phyloP scores from a whole-genome alignment of 2,113 vertebrate genomes.

The Pomatostomus ruficeps region DNA sequence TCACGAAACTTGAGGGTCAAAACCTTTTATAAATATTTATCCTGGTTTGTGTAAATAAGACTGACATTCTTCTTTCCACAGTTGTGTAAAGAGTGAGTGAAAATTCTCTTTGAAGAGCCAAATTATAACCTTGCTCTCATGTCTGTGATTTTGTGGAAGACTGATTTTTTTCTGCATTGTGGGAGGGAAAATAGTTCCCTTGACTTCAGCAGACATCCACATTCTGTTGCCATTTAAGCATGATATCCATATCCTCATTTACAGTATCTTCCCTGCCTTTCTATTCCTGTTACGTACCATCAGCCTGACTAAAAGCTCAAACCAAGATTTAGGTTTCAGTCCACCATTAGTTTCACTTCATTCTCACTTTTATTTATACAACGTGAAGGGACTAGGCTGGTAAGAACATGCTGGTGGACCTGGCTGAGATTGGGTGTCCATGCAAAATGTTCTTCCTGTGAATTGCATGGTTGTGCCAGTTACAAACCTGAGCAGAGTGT shows the following conservation, averaged over 20 bases:
- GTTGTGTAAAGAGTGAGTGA: neutral
- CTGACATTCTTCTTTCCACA: neutral
- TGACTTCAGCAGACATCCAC: neutral
- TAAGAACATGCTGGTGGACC: neutral
- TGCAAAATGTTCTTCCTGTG: neutral
- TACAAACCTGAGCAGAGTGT: neutral
- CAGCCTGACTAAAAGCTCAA: neutral
- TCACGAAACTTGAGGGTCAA: neutral
- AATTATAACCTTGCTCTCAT: neutral
- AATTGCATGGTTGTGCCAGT: neutral
- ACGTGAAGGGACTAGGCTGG: neutral
- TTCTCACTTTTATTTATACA: neutral
- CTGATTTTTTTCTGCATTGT: neutral
- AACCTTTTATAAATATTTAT: conserved; percentile 26
- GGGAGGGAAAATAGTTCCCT: neutral
- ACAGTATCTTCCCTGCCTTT: neutral
- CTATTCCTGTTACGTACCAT: neutral
- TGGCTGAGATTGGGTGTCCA: neutral
- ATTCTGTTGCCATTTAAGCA: neutral
- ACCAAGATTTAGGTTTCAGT: neutral
- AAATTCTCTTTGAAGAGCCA: neutral
- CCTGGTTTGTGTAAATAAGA: neutral
- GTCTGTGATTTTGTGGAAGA: neutral
- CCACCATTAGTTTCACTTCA: neutral
- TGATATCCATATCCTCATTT: neutral